phyloP scores from a whole-genome alignment of 2,888 invertebrate genomes.

The Thalpophila matura region DNA sequence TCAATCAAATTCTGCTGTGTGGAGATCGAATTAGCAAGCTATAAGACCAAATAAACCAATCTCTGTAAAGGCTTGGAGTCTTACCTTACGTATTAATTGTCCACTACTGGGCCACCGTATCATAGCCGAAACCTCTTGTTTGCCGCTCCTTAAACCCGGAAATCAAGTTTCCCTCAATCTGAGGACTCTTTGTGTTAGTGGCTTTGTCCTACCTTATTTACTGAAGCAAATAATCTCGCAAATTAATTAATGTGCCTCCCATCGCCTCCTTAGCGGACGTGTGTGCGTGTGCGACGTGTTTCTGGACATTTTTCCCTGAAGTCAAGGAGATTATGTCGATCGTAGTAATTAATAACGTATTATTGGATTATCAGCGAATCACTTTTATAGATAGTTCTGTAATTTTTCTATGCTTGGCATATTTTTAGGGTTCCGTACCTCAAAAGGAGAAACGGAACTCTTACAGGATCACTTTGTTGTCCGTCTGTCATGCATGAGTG shows the following conservation, averaged over 20 bases:
- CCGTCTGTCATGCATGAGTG: no score
- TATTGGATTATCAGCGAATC: neutral
- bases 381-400: neutral
- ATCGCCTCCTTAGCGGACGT: neutral
- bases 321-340: conserved; percentile 16
- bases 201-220: conserved; percentile 51
- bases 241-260: conserved; percentile 49
- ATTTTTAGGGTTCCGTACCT: no score
- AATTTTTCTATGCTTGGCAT: neutral
- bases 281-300: conserved; percentile 11
- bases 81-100: no score
- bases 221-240: conserved; percentile 56
- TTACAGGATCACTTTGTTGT: no score
- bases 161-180: conserved; percentile 52
- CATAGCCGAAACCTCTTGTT: conserved; percentile 29
- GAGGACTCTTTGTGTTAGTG: conserved; percentile 41
- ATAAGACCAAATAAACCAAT: no score
- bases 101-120: neutral
- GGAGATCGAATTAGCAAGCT: no score
- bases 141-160: conserved; percentile 50
- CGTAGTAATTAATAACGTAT: neutral
- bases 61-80: no score
- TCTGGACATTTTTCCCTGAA: conserved; percentile 19
- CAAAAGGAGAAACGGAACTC: no score
- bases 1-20: no score